Percentiles rank a stretch among this genome's conserved stretches.
phyloP scores from a whole-genome alignment of 2,888 invertebrate species.

The Callyntrura guangdongensis region DNA sequence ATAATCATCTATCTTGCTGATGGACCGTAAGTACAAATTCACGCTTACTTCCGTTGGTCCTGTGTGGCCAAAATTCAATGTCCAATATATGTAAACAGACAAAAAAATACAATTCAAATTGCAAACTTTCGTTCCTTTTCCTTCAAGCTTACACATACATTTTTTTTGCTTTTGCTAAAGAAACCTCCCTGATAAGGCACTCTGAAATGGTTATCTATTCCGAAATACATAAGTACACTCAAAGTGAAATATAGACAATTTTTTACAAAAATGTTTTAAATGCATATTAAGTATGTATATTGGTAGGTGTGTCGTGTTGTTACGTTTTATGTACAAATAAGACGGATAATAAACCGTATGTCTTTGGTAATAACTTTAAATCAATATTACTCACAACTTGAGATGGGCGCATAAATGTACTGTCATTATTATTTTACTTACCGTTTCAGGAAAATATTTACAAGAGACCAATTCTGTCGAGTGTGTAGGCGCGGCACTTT shows the following conservation, averaged over 20 bases:
- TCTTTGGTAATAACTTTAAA: neutral
- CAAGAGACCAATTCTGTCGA: too few species aligned
- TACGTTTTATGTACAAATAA: constrained; percentile 14
- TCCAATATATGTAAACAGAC: constrained; percentile 74
- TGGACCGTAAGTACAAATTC: constrained; percentile 98
- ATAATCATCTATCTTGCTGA: constrained; percentile 99
- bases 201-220: neutral
- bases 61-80: constrained; percentile 82
- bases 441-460: neutral
- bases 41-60: constrained; percentile 90
- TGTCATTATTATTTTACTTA: neutral
- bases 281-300: neutral
- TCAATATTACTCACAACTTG: constrained; percentile 16
- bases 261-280: constrained; percentile 25
- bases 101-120: constrained; percentile 77
- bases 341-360: neutral
- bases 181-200: neutral
- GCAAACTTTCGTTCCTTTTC: constrained; percentile 59
- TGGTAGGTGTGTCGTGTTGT: constrained; percentile 31
- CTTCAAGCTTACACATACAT: constrained; percentile 19
- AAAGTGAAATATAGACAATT: neutral
- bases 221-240: too few species aligned
- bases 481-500: neutral
- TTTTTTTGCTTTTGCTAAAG: constrained; percentile 14
- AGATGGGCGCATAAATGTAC: neutral